Base-by-base conservation (phyloP, 2,113 vertebrate genomes). In the Chamaea fasciata region DNA sequence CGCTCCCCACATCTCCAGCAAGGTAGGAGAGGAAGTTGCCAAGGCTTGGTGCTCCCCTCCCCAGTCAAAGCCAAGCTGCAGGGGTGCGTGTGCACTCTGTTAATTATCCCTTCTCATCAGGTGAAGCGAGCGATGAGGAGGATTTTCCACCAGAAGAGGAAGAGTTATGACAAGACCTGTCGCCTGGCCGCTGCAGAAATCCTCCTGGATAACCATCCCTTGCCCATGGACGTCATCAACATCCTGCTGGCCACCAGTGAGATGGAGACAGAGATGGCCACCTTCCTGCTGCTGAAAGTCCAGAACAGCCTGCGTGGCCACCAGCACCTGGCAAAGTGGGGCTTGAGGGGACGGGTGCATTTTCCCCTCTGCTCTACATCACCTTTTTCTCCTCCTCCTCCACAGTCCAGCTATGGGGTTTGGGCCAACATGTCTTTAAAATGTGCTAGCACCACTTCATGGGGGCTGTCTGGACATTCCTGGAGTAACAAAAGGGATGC, bases 61-160 rank as follows among this genome's bases (percentile, higher is more conserved):
- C n/a, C 10, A 1, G 11, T 14, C 13, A 8, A 63, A 89, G 13
- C 47, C 64, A 19, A 76, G 59, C 55, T 44, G 16, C 8, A 1
- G 3, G 20, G 33, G 6, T 35, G 11, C 31, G 11, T 26, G 44
- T 42, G 22, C n/a, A 41, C 37, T 28, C 0, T 63, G 74, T 68
- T 15, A 15, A 31, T 57, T n/a, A 13, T 13, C 20, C 60, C 55
- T 31, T 69, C 3, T 1, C 73, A 2, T 31, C 76, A 97, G 96
- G 97, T 98, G 94, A 98, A 97, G 85, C 44, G 0, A 52, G 89
- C 39, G 4, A 96, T 97, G 96, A 97, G 93, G 60, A 94, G 89
- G 75, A 97, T 98, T 90, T 96, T 98, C 93, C 95, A 97, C 0
- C 85, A 97, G 93, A 93, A 85, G 15, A 81, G 27, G 47, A 95